phyloP scores from a whole-genome alignment of 2,113 vertebrate genomes.

The Pelusios castaneus region DNA sequence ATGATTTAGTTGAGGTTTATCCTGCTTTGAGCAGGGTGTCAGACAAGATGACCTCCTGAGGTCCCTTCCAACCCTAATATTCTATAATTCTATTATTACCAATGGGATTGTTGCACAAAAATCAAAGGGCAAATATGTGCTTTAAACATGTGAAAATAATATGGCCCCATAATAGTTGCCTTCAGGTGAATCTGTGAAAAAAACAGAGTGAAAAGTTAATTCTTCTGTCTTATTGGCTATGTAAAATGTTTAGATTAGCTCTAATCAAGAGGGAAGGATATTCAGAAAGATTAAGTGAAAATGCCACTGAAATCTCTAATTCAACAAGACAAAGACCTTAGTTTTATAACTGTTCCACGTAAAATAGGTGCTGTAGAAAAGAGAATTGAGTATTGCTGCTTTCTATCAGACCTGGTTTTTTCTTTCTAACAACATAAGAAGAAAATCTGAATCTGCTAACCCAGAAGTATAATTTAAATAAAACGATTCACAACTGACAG shows the following conservation, averaged over 20 bases:
- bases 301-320: conserved; percentile 33
- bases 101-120: neutral
- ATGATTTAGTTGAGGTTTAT: too few species aligned
- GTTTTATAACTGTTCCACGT: conserved; percentile 45
- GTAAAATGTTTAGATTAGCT: conserved; percentile 29
- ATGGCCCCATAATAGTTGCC: neutral
- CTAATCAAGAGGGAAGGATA: neutral
- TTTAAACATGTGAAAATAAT: fast-evolving
- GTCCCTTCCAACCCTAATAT: too few species aligned
- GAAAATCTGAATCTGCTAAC: conserved; percentile 70
- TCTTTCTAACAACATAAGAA: conserved; percentile 50
- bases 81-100: neutral
- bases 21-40: too few species aligned
- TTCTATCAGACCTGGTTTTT: conserved; percentile 52
- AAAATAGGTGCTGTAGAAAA: conserved; percentile 45
- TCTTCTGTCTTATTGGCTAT: neutral
- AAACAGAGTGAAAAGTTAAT: neutral
- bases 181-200: neutral
- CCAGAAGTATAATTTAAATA: conserved; percentile 68
- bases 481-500: conserved; percentile 64
- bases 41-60: too few species aligned
- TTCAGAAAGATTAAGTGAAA: conserved; percentile 20
- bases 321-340: conserved; percentile 15
- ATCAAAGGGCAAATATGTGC: neutral
- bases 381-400: neutral